Base-by-base conservation (phyloP, 2,113 vertebrate genomes). In the Tragelaphus strepsiceros region DNA sequence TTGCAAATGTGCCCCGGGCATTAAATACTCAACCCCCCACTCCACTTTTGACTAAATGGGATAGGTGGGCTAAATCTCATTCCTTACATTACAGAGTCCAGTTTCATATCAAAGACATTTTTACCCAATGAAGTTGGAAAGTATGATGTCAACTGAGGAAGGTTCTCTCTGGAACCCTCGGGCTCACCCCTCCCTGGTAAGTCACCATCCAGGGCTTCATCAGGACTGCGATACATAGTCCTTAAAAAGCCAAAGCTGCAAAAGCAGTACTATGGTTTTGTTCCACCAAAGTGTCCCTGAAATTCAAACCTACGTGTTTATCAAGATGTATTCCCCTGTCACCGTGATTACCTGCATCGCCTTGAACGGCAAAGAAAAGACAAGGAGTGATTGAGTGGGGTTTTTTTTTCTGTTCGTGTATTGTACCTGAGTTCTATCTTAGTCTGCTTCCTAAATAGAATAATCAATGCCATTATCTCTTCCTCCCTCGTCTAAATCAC, bases 401-500 rank as follows among this genome's bases (percentile, higher is more conserved):
- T 85, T 98, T 96, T 96, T 89, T 94, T 78, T 84, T 91, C 94
- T 98, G 93, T 98, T 98, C 98, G 56, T 97, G 93, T 98, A 96
- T 98, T 98, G 97, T 98, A 98, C 98, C 98, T 97, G 98, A 98
- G 98, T 98, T 99, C 99, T 98, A 97, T 98, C 98, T 98, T 85
- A 80, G 98, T 98, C 98, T 97, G 98, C 98, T 98, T 99, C 98
- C 98, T 98, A 99, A 99, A 99, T 99, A 98, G 99, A 99, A 99
- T 99, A 99, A 99, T 99, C 99, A 99, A 99, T 99, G 98, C 98
- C 98, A 99, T 99, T 99, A 99, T 99, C 99, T 99, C 98, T 99
- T 98, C 98, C 98, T 99, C 98, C 88, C 98, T 99, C 99, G 98
- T 99, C 99, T 99, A 99, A 99, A 99, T 99, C 99, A 99, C 99